Base-by-base conservation (phyloP, 2,797 vertebrate genomes). In the Lagodon rhomboides region DNA sequence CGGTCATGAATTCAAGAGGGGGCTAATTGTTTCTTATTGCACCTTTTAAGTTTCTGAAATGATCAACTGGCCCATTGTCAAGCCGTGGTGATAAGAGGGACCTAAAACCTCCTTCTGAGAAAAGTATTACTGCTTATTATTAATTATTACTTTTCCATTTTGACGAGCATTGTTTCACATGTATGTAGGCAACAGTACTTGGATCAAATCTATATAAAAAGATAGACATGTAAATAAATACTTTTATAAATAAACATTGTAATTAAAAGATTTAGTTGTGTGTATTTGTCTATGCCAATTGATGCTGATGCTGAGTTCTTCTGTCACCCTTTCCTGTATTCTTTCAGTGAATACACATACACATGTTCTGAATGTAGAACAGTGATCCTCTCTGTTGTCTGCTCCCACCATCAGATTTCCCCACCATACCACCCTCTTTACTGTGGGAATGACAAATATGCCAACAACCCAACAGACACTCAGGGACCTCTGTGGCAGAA, bases 391-490 rank as follows among this genome's bases (percentile, higher is more conserved):
- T 49, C 7, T 64, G 51, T 15, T 27, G 49, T 34, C 30, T 44
- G 18, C 46, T 51, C 43, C 34, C 54, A 30, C 18, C 58, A 27
- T 38, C 46, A 66, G 3, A 20, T 34, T 46, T 61, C n/a, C 30
- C 12, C 68, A 66, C 62, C 49, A 75, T 43, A 34, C 81, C 65
- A 50, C 53, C 55, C 38, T 75, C 65, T 15, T 22, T 60, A 49
- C 65, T 73, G 80, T 56, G 61, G 65, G 44, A 78, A 64, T 43
- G 25, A 81, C 50, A 79, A 73, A 65, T 64, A 81, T 55, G n/a
- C 43, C 13, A 72, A 44, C 30, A 62, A 22, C 17, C 56, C 61
- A 25, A 44, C 65, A 43, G 50, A 49, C 23, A 43, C 20, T 16
- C 13, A 13, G 18, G 15, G 46, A 20, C 25, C 46, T 65, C 25